Evolutionary conservation across 2,797 vertebrate genomes (phyloP).

Genomic region (Sebastes aleutianus): DNA sequence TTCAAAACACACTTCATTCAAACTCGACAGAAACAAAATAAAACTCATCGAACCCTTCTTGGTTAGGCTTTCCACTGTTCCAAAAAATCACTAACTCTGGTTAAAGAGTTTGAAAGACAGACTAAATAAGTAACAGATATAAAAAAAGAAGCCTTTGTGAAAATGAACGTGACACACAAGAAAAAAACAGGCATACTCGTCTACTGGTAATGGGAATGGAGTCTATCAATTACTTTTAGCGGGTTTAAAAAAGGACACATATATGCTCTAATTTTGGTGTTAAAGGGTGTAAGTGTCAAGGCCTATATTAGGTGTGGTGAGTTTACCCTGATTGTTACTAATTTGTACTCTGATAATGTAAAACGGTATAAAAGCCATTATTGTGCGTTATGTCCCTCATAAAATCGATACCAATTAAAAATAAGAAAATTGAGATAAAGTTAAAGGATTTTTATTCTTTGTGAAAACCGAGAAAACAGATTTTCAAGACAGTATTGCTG

Average conservation of each 20-base stretch:
- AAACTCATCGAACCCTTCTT: too few relatives aligned
- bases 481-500: constrained; percentile 15
- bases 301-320: not conserved
- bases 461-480: not conserved
- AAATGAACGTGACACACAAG: too few relatives aligned
- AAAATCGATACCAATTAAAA: not conserved
- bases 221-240: too few relatives aligned
- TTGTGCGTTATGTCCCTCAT: not conserved
- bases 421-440: not conserved
- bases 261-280: too few relatives aligned
- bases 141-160: too few relatives aligned
- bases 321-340: not conserved
- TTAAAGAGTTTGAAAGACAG: not conserved
- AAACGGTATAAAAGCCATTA: not conserved
- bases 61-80: too few relatives aligned
- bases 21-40: too few relatives aligned
- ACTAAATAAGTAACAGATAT: not conserved
- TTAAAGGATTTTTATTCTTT: not conserved
- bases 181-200: too few relatives aligned
- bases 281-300: not conserved
- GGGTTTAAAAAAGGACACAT: too few relatives aligned
- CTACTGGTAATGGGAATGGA: too few relatives aligned
- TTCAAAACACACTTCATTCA: too few relatives aligned
- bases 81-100: not conserved
- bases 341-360: not conserved